Evolutionary conservation across 2,888 invertebrate genomes (phyloP), one percentile per base, ranked within the genome.

Genomic region (Nineta flava): DNA sequence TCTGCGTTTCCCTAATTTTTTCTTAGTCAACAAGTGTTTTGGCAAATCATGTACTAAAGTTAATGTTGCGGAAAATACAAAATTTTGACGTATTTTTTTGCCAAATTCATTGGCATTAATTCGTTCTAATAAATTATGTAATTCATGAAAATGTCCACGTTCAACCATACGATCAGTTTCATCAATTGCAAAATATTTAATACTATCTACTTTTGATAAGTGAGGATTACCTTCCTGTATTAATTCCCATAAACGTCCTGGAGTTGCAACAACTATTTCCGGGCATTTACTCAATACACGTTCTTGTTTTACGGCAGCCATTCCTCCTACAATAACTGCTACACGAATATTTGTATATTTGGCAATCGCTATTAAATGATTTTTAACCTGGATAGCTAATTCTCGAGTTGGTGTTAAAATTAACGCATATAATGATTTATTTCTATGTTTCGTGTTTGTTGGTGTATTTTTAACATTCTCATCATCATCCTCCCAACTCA

Each of bases 161-260:
- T 99, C 97, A 13, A 97, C 71, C 97, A 99, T 97, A 52, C 99
- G 77, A 67, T 99, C 99, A 0, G 97, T 96, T 72, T 99, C 99
- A 66, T 99, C 99, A 56, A 97, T 88, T 0, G 92, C 95, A 53
- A 99, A 70, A 65, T 62, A 84, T 83, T 74, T 81, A 44, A 88
- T 77, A 47, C 77, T 70, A 53, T 79, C 69, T 13, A 91, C 63
- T 62, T 86, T 81, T 53, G 75, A 77, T 31, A 91, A 68, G 69
- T 90, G 88, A 6, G 73, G 66, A 61, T 88, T 82, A 0, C 86
- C 91, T 61, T 83, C 77, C 53, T 80, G 73, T 41, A 93, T 74
- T 12, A 99, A 72, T 67, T 97, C 94, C 97, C 97, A 99, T 26
- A 99, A 73, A 10, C 99, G 72, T 1, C 99, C 99, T 0, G 99